Evolutionary conservation across 2,113 vertebrate genomes (phyloP), one percentile per base, ranked within the genome.

Genomic region (Esox niger): DNA sequence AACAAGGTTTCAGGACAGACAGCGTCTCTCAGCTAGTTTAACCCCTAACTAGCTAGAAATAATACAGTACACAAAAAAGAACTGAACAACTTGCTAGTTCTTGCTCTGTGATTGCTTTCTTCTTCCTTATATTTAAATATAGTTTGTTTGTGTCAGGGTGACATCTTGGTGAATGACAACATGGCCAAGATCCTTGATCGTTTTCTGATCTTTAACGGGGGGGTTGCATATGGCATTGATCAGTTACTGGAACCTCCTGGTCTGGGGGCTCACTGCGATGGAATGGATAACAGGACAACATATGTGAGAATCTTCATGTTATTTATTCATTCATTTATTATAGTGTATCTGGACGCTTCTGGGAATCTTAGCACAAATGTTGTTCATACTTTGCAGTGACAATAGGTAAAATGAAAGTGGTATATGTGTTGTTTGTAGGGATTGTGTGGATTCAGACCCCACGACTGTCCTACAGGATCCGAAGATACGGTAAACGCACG

Each of bases 241-340:
- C 92, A 92, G 33, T 78, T 99, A 15, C 64, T 99, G 84, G 96
- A 99, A 79, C 97, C 96, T 0, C 93, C 94, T 0, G 92, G 94
- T 32, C 86, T 98, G 59, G 97, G 97, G 30, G 93, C 95, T 4
- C 91, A 92, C 58, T 99, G 97, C 67, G 94, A 99, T 64, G 76
- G 55, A 29, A 69, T 94, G 25, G 70, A 74, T 73, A 82, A 82
- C n/a, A 73, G 2, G 21, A 88, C 86, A 33, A 32, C 71, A 13
- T 46, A 63, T 0, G 89, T 91, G 3, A 86, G 86, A 80, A 17
- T 60, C 11, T 20, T 38, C 6, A 17, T 30, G 11, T 57, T 60
- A 7, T 31, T n/a, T 56, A n/a, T 32, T 31, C 43, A 21, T 27
- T 25, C 43, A 21, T 27, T 25, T 55, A 13, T 52, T 54, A 43